Conservation (phyloP, 2,888 invertebrate genomes). For the Agrilus mali region DNA sequence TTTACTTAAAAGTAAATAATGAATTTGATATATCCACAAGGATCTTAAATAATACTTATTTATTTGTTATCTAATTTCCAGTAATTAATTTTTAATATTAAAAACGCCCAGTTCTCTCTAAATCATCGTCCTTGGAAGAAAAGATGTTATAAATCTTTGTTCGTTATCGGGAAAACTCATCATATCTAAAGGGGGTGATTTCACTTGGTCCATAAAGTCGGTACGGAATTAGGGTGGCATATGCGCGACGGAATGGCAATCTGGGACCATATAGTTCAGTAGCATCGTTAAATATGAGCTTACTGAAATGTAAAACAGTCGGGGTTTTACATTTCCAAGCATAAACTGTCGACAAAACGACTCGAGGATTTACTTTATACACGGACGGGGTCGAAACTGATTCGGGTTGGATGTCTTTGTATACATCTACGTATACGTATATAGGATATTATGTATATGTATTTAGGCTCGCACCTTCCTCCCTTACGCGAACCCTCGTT, state of each 20-base stretch:
- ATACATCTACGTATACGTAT: neutral
- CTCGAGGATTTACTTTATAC: conserved; percentile 33
- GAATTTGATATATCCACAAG: too few species aligned
- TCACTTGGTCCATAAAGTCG: conserved; percentile 40
- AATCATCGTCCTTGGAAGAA: conserved; percentile 9
- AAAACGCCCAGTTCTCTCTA: too few species aligned
- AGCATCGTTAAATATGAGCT: conserved; percentile 39
- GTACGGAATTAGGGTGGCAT: conserved; percentile 35
- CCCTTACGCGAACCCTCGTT: conserved; percentile 3
- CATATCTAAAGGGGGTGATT: conserved; percentile 40
- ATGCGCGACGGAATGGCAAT: conserved; percentile 26
- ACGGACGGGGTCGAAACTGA: too few species aligned
- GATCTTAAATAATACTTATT: too few species aligned
- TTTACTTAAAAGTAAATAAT: too few species aligned
- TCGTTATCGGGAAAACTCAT: conserved; percentile 40
- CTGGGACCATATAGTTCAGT: conserved; percentile 33
- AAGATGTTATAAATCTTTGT: conserved; percentile 33
- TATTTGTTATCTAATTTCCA: too few species aligned
- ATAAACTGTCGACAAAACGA: conserved; percentile 38
- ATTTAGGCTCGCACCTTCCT: conserved; percentile 7
- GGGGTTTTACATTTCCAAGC: conserved; percentile 37
- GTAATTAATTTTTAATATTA: too few species aligned
- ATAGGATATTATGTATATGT: neutral
- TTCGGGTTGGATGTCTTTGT: too few species aligned
- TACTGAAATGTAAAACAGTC: conserved; percentile 40